Evolutionary conservation across 2,888 invertebrate species (phyloP), one percentile per base, ranked within the genome.

Genomic region (Suillia variegata): DNA sequence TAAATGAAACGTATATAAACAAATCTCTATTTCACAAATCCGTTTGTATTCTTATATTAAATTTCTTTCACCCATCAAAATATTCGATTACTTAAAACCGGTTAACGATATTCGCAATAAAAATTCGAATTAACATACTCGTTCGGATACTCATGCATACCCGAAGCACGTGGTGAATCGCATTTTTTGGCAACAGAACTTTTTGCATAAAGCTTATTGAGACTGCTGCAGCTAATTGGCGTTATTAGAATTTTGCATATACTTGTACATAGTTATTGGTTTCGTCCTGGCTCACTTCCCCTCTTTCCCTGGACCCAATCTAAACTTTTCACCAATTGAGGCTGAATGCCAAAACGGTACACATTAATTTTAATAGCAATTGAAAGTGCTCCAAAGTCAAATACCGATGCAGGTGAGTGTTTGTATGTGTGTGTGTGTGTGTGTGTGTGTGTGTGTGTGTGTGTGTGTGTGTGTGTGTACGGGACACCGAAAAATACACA

Each of bases 281-380:
- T 12, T 31, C 12, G 31, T 5, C 31, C 12, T 38, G 38, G 38
- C 38, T 38, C 26, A 26, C 10, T 6, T 10, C 26, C 26, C 5
- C 26, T 6, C 26, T 6, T 10, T 6, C 26, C 5, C 26, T 6
- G 6, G 10, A 5, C 5, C 26, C 26, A 26, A 26, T 38, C 4
- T n/a, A 13, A n/a, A 4, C 6, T 38, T 13, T 38, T 38, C n/a
- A 8, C 13, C 6, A 38, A 38, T 38, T 38, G 38, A 12, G 6
- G n/a, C n/a, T n/a, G 26, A 8, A 5, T 38, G 38, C 38, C 38
- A 38, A 38, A 38, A 38, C n/a, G 38, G 38, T n/a, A n/a, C 4
- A 38, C 38, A 38, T 38, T 38, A 38, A 38, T 38, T 38, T 38
- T 38, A 38, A 38, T n/a, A n/a, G n/a, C n/a, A 38, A 12, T 38